phyloP scores from a whole-genome alignment of 2,113 vertebrate species.

The Merops nubicus region DNA sequence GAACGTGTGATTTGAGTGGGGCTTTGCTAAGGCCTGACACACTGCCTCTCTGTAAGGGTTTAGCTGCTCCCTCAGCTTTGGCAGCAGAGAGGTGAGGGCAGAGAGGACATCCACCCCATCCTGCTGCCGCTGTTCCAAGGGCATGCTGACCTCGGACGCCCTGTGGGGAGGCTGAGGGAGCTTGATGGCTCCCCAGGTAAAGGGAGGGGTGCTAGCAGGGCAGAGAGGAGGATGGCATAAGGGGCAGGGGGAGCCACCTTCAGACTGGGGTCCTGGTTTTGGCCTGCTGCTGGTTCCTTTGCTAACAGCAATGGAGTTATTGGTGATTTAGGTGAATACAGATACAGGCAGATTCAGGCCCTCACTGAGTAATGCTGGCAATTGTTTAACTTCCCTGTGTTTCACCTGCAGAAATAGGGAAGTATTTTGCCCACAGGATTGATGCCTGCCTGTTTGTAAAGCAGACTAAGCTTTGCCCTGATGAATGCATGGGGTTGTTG shows the following conservation, averaged over 20 bases:
- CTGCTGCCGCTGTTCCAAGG: neutral
- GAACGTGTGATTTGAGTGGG: neutral
- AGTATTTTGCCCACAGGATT: neutral
- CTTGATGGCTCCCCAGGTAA: neutral
- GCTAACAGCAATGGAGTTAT: neutral
- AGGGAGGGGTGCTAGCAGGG: accelerated
- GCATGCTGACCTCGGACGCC: accelerated
- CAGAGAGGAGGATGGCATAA: neutral
- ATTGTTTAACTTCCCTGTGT: neutral
- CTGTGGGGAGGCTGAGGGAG: accelerated
- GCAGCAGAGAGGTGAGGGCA: neutral
- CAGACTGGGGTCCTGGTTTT: neutral
- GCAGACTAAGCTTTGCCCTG: neutral
- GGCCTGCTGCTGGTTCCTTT: neutral
- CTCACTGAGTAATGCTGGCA: neutral
- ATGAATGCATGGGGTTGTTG: neutral
- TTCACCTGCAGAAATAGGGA: neutral
- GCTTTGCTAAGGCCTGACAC: neutral
- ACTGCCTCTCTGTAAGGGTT: neutral
- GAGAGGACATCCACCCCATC: neutral
- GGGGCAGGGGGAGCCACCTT: accelerated
- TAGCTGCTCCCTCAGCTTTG: neutral
- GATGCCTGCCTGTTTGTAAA: neutral
- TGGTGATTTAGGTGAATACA: neutral
- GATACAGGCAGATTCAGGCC: neutral